phyloP scores from a whole-genome alignment of 2,797 vertebrate species.

The Caiman crocodilus region DNA sequence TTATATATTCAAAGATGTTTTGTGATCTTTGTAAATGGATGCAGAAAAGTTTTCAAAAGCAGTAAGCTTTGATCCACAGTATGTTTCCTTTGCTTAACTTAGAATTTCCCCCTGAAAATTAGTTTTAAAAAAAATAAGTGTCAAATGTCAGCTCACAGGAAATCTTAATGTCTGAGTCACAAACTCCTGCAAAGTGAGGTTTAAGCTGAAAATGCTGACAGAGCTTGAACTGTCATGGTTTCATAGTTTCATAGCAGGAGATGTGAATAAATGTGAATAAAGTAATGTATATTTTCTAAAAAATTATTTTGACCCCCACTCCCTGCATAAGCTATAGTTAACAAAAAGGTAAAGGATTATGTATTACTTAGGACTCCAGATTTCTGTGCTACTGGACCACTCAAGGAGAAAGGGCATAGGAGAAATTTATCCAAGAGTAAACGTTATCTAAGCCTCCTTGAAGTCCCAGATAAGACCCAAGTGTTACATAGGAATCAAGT shows the following conservation, averaged over 20 bases:
- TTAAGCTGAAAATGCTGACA: neutral
- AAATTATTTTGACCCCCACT: neutral
- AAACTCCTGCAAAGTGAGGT: neutral
- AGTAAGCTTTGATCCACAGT: neutral
- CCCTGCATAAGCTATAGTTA: conserved; percentile 4
- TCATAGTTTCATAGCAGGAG: neutral
- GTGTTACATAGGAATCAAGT: neutral
- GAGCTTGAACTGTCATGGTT: neutral
- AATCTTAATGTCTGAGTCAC: neutral
- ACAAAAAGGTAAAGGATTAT: neutral
- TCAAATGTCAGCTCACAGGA: neutral
- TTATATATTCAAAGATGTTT: neutral
- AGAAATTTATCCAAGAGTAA: neutral
- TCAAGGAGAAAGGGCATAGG: neutral
- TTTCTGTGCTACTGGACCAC: neutral
- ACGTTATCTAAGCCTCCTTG: neutral
- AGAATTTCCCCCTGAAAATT: neutral
- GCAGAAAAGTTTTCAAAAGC: neutral
- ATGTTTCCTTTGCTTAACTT: neutral
- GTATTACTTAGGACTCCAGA: neutral
- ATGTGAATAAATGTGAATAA: neutral
- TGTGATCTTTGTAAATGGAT: neutral
- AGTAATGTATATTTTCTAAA: neutral
- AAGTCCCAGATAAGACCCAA: neutral
- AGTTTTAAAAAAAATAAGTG: neutral